Percentiles rank a stretch among this genome's conserved stretches.
Conservation (phyloP, 2,113 vertebrate species). For the Brachionichthys hirsutus region DNA sequence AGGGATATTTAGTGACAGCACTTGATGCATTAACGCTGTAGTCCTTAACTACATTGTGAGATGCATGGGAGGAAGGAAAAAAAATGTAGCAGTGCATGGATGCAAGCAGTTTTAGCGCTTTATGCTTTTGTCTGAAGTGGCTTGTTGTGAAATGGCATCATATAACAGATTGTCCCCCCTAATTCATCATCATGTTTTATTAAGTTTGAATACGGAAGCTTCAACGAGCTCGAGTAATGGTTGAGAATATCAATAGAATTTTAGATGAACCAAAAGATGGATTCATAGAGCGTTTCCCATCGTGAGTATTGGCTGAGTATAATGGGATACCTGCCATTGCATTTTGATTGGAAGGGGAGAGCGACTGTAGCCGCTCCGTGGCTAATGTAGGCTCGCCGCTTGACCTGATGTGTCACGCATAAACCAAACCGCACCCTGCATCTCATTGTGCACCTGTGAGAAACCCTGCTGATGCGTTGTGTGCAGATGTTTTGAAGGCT, state of each 20-base stretch:
- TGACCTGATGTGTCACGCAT: constrained; percentile 38
- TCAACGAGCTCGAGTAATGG: not conserved
- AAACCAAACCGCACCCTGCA: constrained; percentile 28
- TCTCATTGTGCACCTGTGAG: constrained; percentile 18
- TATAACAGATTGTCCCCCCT: not conserved
- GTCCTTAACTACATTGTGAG: constrained; percentile 62
- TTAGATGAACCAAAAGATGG: constrained; percentile 33
- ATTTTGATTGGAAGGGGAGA: constrained; percentile 38
- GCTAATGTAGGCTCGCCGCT: constrained; percentile 11
- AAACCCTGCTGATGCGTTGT: constrained; percentile 1
- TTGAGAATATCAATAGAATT: constrained; percentile 28
- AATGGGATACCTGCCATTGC: constrained; percentile 39
- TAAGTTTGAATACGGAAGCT: constrained; percentile 23
- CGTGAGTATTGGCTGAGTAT: constrained; percentile 23
- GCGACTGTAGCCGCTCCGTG: constrained; percentile 1
- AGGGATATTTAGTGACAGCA: constrained; percentile 71
- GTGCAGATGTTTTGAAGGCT: constrained; percentile 12
- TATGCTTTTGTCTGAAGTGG: constrained; percentile 4
- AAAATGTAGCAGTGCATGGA: constrained; percentile 7
- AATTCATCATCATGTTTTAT: constrained; percentile 20
- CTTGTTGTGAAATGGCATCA: not conserved
- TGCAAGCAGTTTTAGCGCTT: constrained; percentile 8
- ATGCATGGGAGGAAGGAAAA: constrained; percentile 22
- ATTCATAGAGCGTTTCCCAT: constrained; percentile 39
- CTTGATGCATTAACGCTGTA: constrained; percentile 70